Percentiles rank a stretch among this genome's conserved stretches.
Evolutionary conservation across 2,888 invertebrate species (phyloP).

Genomic region (Chrysina gloriosa): DNA sequence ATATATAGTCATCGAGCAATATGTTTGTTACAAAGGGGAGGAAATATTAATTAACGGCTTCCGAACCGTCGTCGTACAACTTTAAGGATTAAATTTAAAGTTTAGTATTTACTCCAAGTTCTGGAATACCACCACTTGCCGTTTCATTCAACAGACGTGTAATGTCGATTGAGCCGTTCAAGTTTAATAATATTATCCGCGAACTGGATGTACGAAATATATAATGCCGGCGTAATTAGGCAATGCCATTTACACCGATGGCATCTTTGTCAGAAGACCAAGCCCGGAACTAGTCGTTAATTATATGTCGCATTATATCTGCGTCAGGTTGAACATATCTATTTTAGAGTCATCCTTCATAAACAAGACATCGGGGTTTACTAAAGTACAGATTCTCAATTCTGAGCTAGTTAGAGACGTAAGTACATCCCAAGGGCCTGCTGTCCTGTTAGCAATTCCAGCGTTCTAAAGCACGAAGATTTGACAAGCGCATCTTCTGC

Average conservation of each 20-base stretch:
- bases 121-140: too few relatives aligned
- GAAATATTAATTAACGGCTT: too few relatives aligned
- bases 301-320: slow-evolving; percentile 21
- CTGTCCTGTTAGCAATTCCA: slow-evolving; percentile 46
- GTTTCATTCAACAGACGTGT: background rate
- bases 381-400: slow-evolving; percentile 34
- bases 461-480: slow-evolving; percentile 39
- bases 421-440: slow-evolving; percentile 44
- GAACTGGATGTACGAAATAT: background rate
- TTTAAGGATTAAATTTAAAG: background rate
- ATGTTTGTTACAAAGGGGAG: too few relatives aligned
- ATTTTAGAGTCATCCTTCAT: slow-evolving; percentile 29
- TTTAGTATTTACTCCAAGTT: background rate
- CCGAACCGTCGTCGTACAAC: background rate
- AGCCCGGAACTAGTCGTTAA: slow-evolving; percentile 14
- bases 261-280: slow-evolving; percentile 25
- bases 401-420: slow-evolving; percentile 27
- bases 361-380: slow-evolving; percentile 25
- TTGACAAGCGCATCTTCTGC: slow-evolving; percentile 27
- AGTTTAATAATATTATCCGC: background rate
- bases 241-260: slow-evolving; percentile 9
- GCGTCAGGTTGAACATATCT: slow-evolving; percentile 23
- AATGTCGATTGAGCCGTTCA: background rate
- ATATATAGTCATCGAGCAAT: too few relatives aligned
- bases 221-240: slow-evolving; percentile 4